These are phyloP conservation scores for Allolobophora icterica DNA, from an alignment of 2,888 invertebrate genomes.

Conservation along the genomic window DNA sequence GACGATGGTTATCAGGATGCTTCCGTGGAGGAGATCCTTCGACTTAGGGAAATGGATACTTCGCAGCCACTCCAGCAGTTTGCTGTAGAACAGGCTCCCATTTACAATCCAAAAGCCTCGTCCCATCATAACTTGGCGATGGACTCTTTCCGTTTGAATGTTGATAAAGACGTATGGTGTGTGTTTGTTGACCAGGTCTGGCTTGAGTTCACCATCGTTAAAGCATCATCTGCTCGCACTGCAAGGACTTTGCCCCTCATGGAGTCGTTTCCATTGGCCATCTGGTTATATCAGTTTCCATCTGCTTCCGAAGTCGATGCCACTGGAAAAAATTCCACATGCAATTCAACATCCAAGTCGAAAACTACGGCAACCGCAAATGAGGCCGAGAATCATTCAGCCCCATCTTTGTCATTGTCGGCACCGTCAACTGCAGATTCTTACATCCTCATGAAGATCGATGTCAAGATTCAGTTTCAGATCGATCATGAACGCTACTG, in stretches of 20 bases:
- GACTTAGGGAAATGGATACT: conserved; percentile 34
- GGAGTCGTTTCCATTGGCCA: conserved; percentile 74
- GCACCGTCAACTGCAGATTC: conserved; percentile 67
- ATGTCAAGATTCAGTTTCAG: conserved; percentile 84
- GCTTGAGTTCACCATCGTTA: conserved; percentile 87
- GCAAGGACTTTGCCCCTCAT: conserved; percentile 64
- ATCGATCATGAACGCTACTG: conserved; percentile 91
- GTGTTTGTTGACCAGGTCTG: conserved; percentile 86
- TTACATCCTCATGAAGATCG: conserved; percentile 81
- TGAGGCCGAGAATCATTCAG: not conserved
- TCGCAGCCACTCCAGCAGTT: not conserved
- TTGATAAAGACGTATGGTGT: conserved; percentile 84
- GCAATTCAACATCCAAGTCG: not conserved
- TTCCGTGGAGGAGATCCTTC: conserved; percentile 48
- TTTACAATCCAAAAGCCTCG: conserved; percentile 20
- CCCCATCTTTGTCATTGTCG: not conserved
- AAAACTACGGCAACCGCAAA: not conserved
- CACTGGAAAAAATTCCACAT: not conserved
- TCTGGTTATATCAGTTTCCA: conserved; percentile 73
- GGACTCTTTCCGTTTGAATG: conserved; percentile 54
- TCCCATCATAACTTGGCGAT: conserved; percentile 48
- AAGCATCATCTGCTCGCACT: conserved; percentile 69
- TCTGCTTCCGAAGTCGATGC: not conserved
- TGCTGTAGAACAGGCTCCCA: not conserved
- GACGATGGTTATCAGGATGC: conserved; percentile 57